phyloP scores from a whole-genome alignment of 2,888 invertebrate genomes.

The Polydrusus pterygomalis region DNA sequence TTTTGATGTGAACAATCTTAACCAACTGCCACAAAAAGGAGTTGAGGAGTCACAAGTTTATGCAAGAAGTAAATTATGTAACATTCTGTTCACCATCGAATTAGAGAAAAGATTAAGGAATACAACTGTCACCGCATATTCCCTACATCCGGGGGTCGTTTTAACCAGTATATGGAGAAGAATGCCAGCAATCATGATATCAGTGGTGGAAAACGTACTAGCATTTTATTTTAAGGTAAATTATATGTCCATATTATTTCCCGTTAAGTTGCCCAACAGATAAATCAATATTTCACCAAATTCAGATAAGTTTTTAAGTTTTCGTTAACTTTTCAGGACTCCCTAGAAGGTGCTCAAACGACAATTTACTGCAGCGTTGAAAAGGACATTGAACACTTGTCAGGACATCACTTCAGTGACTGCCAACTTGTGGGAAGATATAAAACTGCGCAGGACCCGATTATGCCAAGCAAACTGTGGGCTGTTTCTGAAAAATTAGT shows the following conservation, averaged over 20 bases:
- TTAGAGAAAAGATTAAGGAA: conserved; percentile 59
- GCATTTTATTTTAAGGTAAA: conserved; percentile 36
- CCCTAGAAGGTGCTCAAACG: conserved; percentile 64
- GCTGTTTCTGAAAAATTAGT: conserved; percentile 1
- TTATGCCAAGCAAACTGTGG: conserved; percentile 43
- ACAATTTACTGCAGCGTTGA: conserved; percentile 64
- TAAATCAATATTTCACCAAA: too few relatives aligned
- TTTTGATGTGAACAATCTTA: conserved; percentile 32
- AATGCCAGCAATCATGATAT: conserved; percentile 3
- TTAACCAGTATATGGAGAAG: conserved; percentile 48
- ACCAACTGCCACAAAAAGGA: background rate
- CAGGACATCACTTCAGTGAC: conserved; percentile 66
- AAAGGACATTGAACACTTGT: conserved; percentile 63
- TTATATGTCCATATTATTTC: too few relatives aligned
- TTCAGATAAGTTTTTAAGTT: too few relatives aligned
- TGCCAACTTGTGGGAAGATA: conserved; percentile 59
- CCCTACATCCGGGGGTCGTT: conserved; percentile 63
- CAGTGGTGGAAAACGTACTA: background rate
- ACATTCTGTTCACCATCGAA: conserved; percentile 62
- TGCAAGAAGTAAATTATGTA: conserved; percentile 60
- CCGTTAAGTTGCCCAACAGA: too few relatives aligned
- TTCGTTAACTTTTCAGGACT: conserved; percentile 25
- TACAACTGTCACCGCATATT: conserved; percentile 61
- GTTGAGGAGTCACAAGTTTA: background rate
- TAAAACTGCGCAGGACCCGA: conserved; percentile 52